phyloP scores from a whole-genome alignment of 2,888 invertebrate species.

The Drosophila ezoana region DNA sequence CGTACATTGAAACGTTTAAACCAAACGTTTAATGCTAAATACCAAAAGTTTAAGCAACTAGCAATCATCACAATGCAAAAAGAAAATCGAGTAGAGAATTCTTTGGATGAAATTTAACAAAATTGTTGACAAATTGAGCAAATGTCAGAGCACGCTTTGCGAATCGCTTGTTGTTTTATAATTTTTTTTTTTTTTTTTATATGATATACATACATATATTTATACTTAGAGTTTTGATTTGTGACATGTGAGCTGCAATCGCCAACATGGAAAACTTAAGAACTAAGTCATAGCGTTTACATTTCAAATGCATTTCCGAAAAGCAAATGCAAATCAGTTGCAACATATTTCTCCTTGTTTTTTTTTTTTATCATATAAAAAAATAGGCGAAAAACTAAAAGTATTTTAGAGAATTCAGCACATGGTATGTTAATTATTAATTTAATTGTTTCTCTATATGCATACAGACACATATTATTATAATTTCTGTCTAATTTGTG shows the following conservation, averaged over 20 bases:
- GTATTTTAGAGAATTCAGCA: constrained; percentile 47
- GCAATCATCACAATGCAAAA: constrained; percentile 13
- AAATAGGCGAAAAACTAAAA: constrained; percentile 11
- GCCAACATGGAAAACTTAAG: constrained; percentile 61
- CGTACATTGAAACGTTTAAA: constrained; percentile 32
- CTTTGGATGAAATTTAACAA: constrained; percentile 16
- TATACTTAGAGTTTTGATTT: constrained; percentile 15
- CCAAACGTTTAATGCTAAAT: constrained; percentile 45
- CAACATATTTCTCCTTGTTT: constrained; percentile 13
- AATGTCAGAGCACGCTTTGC: constrained; percentile 16
- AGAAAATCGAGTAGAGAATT: neutral
- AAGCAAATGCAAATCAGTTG: constrained; percentile 12
- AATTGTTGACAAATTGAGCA: constrained; percentile 19
- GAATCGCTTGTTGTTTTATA: constrained; percentile 38
- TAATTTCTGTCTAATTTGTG: constrained; percentile 1
- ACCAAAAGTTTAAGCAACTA: constrained; percentile 36
- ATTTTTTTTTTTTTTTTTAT: constrained; percentile 8
- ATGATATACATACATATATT: constrained; percentile 3
- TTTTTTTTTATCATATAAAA: constrained; percentile 6
- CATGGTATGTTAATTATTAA: constrained; percentile 49
- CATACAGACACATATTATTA: constrained; percentile 10
- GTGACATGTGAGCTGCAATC: constrained; percentile 33
- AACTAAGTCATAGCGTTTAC: constrained; percentile 73
- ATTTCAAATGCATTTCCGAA: constrained; percentile 26
- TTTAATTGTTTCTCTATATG: constrained; percentile 33